Percentiles rank a stretch among this genome's conserved stretches.
Conservation (phyloP, 2,797 vertebrate species). For the Lutjanus argentimaculatus region DNA sequence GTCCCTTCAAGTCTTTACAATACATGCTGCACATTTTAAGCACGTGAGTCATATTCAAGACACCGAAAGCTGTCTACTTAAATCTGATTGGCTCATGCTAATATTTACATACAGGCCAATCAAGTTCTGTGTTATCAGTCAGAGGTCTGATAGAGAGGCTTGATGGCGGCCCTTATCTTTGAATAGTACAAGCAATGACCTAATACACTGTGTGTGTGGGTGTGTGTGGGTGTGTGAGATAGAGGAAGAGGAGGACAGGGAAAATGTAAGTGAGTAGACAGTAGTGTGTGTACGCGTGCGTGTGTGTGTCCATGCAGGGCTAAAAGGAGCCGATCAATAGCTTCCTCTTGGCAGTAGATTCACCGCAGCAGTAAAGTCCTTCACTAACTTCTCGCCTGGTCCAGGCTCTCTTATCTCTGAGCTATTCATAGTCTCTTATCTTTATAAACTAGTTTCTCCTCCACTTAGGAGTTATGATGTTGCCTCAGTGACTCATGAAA, state of each 20-base stretch:
- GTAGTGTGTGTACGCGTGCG: neutral
- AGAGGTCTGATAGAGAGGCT: constrained; percentile 42
- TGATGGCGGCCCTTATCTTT: constrained; percentile 66
- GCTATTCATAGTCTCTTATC: constrained; percentile 54
- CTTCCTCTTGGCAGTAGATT: constrained; percentile 54
- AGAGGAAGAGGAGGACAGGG: neutral
- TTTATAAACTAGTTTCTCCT: constrained; percentile 25
- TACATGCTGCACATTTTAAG: neutral
- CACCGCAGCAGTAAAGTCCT: constrained; percentile 50
- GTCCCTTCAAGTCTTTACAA: neutral
- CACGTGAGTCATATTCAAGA: neutral
- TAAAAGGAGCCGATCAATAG: constrained; percentile 58
- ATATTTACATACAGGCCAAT: constrained; percentile 69
- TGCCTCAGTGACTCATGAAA: neutral
- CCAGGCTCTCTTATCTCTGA: constrained; percentile 32
- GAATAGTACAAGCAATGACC: constrained; percentile 41
- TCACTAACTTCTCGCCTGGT: constrained; percentile 1
- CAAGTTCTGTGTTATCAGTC: constrained; percentile 60
- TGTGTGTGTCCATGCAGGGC: neutral
- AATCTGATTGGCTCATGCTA: constrained; percentile 9
- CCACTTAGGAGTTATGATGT: neutral
- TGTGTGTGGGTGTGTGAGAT: neutral
- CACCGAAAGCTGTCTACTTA: neutral
- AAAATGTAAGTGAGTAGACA: neutral
- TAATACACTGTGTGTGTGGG: constrained; percentile 9